These are phyloP conservation scores for Tetramorium bicarinatum DNA, from an alignment of 2,888 invertebrate species.

Conservation along the genomic window DNA sequence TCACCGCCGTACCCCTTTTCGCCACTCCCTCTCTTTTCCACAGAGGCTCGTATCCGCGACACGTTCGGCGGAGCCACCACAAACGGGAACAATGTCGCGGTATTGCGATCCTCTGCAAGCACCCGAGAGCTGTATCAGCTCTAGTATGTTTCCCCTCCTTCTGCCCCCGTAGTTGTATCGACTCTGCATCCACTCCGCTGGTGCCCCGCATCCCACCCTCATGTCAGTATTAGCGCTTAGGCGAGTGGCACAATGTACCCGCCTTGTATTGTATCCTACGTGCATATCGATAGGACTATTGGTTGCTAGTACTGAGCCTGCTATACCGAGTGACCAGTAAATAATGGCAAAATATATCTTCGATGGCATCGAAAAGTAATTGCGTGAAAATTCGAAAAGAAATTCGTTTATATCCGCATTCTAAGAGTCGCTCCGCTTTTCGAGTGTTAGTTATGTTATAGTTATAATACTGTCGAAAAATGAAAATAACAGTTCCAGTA, in stretches of 20 bases:
- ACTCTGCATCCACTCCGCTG: conserved; percentile 1
- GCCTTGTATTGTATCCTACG: conserved; percentile 71
- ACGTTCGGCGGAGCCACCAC: conserved; percentile 68
- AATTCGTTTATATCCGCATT: conserved; percentile 48
- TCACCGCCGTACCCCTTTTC: conserved; percentile 36
- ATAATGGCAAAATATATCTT: conserved; percentile 53
- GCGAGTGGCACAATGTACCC: conserved; percentile 73
- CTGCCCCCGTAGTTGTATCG: conserved; percentile 29
- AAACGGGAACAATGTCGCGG: conserved; percentile 73
- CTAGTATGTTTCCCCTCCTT: conserved; percentile 57
- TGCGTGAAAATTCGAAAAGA: conserved; percentile 12
- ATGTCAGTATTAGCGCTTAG: conserved; percentile 75
- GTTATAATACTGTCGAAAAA: neutral
- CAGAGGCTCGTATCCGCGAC: conserved; percentile 62
- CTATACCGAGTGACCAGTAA: conserved; percentile 69
- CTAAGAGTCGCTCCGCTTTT: neutral
- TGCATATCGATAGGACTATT: conserved; percentile 72
- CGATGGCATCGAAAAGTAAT: conserved; percentile 32
- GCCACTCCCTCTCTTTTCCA: conserved; percentile 3
- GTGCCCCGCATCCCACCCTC: conserved; percentile 30
- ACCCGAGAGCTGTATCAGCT: conserved; percentile 69
- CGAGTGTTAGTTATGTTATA: neutral
- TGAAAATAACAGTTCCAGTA: neutral
- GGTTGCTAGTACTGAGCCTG: conserved; percentile 44
- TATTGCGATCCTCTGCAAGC: conserved; percentile 69